Evolutionary conservation across 2,888 invertebrate species (phyloP).

Genomic region (Acanthacorydalis orientalis): DNA sequence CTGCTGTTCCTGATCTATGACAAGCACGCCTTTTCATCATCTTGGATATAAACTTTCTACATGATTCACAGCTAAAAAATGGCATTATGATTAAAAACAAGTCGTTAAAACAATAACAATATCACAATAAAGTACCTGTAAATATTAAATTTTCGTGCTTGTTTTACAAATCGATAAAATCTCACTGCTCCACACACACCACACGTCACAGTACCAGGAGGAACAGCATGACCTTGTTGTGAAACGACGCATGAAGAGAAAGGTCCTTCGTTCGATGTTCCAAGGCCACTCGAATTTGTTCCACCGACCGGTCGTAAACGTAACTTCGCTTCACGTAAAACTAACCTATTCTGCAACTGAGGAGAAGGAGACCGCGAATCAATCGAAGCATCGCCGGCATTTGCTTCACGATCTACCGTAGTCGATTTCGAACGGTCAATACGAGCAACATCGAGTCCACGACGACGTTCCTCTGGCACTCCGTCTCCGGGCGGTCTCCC

Average conservation of each 20-base stretch:
- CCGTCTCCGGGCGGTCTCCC: conserved; percentile 12
- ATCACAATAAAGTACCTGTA: conserved; percentile 36
- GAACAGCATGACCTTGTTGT: conserved; percentile 25
- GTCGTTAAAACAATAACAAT: no score
- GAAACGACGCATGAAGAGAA: conserved; percentile 32
- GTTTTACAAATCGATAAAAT: conserved; percentile 58
- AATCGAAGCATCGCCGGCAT: conserved; percentile 7
- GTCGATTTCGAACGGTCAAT: conserved; percentile 17
- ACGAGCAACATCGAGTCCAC: conserved; percentile 1
- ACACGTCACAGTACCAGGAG: conserved; percentile 52
- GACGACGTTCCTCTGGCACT: conserved; percentile 19
- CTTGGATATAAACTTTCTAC: conserved; percentile 73
- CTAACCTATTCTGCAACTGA: background rate
- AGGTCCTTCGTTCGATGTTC: conserved; percentile 31
- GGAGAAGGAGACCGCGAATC: background rate
- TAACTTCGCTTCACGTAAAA: conserved; percentile 49
- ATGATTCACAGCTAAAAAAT: conserved; percentile 49
- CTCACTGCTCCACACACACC: conserved; percentile 65
- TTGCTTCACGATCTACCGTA: conserved; percentile 10
- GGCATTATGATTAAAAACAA: no score
- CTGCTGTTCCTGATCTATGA: conserved; percentile 34
- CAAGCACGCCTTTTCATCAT: conserved; percentile 53
- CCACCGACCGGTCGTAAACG: conserved; percentile 35
- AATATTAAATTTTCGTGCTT: conserved; percentile 69
- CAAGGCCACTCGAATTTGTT: conserved; percentile 18